Conservation (phyloP, 2,797 vertebrate genomes). For the Gorsachius magnificus region DNA sequence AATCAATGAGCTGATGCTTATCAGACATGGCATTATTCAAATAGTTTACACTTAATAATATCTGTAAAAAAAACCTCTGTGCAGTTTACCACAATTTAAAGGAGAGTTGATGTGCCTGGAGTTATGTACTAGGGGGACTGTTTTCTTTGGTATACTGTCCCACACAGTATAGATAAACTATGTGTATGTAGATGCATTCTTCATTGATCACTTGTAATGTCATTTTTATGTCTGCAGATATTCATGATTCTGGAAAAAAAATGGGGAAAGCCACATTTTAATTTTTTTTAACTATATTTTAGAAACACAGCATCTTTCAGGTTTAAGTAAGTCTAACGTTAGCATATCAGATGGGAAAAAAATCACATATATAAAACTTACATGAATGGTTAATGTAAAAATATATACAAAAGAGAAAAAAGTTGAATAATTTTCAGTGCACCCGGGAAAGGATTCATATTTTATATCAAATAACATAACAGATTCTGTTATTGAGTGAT, state of each 20-base stretch:
- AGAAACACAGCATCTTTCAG: not conserved
- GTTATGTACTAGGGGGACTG: not conserved
- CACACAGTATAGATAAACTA: not conserved
- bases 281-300: not conserved
- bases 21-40: not conserved
- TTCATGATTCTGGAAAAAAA: not conserved
- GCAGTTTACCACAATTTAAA: not conserved
- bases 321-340: not conserved
- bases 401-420: not conserved
- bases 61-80: not conserved
- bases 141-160: not conserved
- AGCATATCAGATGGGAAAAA: not conserved
- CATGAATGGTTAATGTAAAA: not conserved
- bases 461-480: not conserved
- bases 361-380: not conserved
- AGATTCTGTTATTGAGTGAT: not conserved
- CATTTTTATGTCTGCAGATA: not conserved
- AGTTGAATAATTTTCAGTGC: not conserved
- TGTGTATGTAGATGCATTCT: not conserved
- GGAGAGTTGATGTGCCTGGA: not conserved
- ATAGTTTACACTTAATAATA: not conserved
- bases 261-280: not conserved
- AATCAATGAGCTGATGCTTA: constrained; percentile 2
- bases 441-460: not conserved
- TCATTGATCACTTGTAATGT: not conserved